These are phyloP conservation scores for Prostheceraeus crozeri DNA, from an alignment of 2,888 invertebrate species.

Conservation along the genomic window DNA sequence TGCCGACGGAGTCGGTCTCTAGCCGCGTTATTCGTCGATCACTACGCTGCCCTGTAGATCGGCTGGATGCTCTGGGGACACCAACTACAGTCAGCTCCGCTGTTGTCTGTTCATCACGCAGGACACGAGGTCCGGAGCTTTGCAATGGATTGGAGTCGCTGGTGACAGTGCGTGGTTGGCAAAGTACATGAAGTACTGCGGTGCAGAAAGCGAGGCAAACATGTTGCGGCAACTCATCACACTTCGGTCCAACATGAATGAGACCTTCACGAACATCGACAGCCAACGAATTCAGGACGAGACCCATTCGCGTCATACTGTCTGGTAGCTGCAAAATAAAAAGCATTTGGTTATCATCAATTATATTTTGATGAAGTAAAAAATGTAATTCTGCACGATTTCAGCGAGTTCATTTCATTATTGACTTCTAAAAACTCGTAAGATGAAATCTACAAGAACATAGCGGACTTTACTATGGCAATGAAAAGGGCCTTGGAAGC, in stretches of 20 bases:
- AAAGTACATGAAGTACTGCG: conserved; percentile 58
- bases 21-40: not conserved
- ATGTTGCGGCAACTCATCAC: conserved; percentile 56
- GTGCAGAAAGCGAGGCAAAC: conserved; percentile 58
- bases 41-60: not conserved
- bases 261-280: conserved; percentile 48
- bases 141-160: too few relatives aligned
- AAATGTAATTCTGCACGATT: too few relatives aligned
- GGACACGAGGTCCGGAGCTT: too few relatives aligned
- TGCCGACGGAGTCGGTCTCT: conserved; percentile 29
- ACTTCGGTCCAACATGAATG: conserved; percentile 43
- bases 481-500: too few relatives aligned
- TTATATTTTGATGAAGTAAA: too few relatives aligned
- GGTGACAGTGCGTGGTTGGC: conserved; percentile 58
- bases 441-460: too few relatives aligned
- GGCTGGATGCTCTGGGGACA: not conserved
- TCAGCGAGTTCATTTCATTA: too few relatives aligned
- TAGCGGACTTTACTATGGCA: too few relatives aligned
- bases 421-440: too few relatives aligned
- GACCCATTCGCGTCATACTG: not conserved
- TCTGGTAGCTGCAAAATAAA: too few relatives aligned
- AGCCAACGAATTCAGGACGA: not conserved
- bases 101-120: too few relatives aligned
- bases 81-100: not conserved
- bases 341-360: too few relatives aligned